Evolutionary conservation across 2,888 invertebrate genomes (phyloP), one percentile per base, ranked within the genome.

Genomic region (Agrochola lychnidis): DNA sequence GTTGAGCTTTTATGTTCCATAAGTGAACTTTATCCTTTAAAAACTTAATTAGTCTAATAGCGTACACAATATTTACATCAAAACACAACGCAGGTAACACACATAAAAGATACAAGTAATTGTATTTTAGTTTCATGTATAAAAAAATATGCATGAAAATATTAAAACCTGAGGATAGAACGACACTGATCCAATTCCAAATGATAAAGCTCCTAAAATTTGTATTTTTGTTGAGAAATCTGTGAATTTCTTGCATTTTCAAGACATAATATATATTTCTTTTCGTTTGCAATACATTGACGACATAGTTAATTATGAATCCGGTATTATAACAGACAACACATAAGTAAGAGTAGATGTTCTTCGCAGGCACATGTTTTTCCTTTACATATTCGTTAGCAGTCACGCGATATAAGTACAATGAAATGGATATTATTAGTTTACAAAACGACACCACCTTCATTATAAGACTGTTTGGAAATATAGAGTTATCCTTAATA

Each of bases 1-100:
- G 1, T 40, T 57, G 30, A 4, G 56, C 40, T 48, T 70, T 40
- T 19, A 42, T 14, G n/a, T 62, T 78, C 77, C 77, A 77, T 14
- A 78, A 16, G 0, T 70, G 16, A 30, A 70, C 56, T 56, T 77
- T 70, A 16, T 40, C 16, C 1, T 22, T 48, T 4, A 77, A 19
- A 10, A 45, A 45, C n/a, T 25, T 56, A 9, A 70, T 78, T 3
- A 78, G 19, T 45, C 77, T 78, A 9, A 78, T 78, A 30, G 62
- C 70, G 36, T 62, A 63, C 7, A 77, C 1, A 9, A 78, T 63
- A 6, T 69, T 78, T 16, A 78, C 22, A 12, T 77, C 77, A 63
- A 78, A 78, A 48, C 63, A 48, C 7, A 70, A 42, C 1, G 51
- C 12, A 30, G 19, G 4, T 0, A 40, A 19, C 4, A 1, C 42